Evolutionary conservation across 2,888 invertebrate species (phyloP).

Genomic region (Chouioia cunea): DNA sequence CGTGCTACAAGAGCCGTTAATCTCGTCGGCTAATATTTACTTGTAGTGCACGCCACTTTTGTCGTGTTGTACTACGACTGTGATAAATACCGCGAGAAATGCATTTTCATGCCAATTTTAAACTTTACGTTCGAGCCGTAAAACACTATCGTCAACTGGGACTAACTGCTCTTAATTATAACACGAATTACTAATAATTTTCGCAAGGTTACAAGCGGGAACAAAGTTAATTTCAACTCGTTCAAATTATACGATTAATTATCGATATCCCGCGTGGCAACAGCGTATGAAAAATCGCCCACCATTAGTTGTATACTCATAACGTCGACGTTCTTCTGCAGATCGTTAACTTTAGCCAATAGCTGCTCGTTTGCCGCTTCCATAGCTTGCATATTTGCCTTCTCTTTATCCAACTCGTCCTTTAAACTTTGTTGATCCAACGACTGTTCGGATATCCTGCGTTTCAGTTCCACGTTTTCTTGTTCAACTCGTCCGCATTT

Average conservation of each 20-base stretch:
- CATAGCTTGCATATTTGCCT: conserved; percentile 57
- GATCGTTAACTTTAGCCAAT: conserved; percentile 58
- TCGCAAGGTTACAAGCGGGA: too few relatives aligned
- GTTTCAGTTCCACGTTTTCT: conserved; percentile 61
- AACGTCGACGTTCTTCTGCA: conserved; percentile 61
- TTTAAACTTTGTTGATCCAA: conserved; percentile 57
- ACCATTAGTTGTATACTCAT: conserved; percentile 62
- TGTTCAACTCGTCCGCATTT: conserved; percentile 59
- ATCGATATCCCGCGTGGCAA: conserved; percentile 1
- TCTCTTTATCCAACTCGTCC: conserved; percentile 57
- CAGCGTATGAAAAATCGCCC: background rate
- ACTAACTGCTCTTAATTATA: too few relatives aligned
- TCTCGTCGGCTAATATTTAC: too few relatives aligned
- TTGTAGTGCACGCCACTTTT: too few relatives aligned
- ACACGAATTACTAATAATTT: too few relatives aligned
- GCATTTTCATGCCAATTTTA: too few relatives aligned
- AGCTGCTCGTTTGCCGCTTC: conserved; percentile 60
- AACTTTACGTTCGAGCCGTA: too few relatives aligned
- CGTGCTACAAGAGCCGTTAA: too few relatives aligned
- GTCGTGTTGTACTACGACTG: too few relatives aligned
- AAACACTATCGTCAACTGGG: too few relatives aligned
- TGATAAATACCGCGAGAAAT: too few relatives aligned
- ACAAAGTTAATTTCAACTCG: too few relatives aligned
- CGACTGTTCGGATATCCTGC: conserved; percentile 57
- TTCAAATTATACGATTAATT: background rate